A percentile compares a stretch with the other conserved stretches of the same genome.
These are phyloP conservation scores for Philopedon plagiatum DNA, from an alignment of 2,888 invertebrate genomes.

Conservation along the genomic window DNA sequence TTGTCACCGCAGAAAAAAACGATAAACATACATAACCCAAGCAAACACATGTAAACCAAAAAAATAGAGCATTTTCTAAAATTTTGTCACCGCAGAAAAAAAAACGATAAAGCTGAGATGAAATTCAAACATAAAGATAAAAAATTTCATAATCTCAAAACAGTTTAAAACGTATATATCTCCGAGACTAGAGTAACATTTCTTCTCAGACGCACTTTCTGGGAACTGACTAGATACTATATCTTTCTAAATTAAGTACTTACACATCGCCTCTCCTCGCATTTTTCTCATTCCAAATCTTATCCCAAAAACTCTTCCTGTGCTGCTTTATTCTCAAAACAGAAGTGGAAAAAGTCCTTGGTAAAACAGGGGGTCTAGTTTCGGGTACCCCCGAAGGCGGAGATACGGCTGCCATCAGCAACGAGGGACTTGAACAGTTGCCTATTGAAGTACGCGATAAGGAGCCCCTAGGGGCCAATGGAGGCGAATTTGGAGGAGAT, in stretches of 20 bases:
- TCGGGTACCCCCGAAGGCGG: conserved; percentile 56
- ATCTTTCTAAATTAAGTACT: conserved; percentile 21
- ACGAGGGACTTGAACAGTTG: conserved; percentile 73
- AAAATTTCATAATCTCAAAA: too few relatives aligned
- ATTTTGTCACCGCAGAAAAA: too few relatives aligned
- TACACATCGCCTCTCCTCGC: conserved; percentile 72
- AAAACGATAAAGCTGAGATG: too few relatives aligned
- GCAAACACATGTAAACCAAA: too few relatives aligned
- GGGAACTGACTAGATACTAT: not conserved
- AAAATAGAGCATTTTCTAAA: too few relatives aligned
- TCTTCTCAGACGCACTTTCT: not conserved
- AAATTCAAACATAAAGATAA: too few relatives aligned
- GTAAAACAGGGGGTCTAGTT: conserved; percentile 67
- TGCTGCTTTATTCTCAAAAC: conserved; percentile 81
- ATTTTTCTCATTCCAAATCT: conserved; percentile 82
- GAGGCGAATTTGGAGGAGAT: conserved; percentile 61
- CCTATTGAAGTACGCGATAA: conserved; percentile 65
- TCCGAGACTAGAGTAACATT: too few relatives aligned
- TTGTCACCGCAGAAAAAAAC: too few relatives aligned
- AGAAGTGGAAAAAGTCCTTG: conserved; percentile 76
- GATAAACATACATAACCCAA: too few relatives aligned
- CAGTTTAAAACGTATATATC: too few relatives aligned
- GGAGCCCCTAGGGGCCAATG: conserved; percentile 62
- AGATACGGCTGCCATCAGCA: conserved; percentile 71
- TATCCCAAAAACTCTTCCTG: conserved; percentile 88